These are phyloP conservation scores for Oligia fasciuncula DNA, from an alignment of 2,888 invertebrate species.

Conservation along the genomic window DNA sequence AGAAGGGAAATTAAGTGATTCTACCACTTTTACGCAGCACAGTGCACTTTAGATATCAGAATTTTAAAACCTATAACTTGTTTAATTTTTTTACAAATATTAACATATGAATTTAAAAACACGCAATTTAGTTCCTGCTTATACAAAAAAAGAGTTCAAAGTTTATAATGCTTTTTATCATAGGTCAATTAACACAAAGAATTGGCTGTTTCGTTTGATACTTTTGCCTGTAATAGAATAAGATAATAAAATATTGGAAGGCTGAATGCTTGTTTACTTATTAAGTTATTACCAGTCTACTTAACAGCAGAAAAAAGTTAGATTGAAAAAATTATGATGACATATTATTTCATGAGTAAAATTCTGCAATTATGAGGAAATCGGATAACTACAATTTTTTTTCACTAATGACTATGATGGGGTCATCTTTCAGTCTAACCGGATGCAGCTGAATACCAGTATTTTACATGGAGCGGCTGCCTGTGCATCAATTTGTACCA, in stretches of 20 bases:
- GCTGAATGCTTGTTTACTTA: not conserved
- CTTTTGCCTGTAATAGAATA: not conserved
- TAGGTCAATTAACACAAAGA: not conserved
- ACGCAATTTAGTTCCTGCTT: constrained; percentile 13
- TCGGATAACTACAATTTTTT: not conserved
- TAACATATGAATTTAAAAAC: not conserved
- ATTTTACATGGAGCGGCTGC: not conserved
- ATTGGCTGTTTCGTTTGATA: not conserved
- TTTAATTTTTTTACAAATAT: constrained; percentile 2
- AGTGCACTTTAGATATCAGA: constrained; percentile 2
- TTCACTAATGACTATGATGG: not conserved
- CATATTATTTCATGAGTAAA: not conserved
- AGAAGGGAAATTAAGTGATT: constrained; percentile 29
- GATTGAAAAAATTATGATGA: not conserved
- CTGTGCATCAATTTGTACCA: constrained; percentile 1
- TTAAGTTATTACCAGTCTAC: not conserved
- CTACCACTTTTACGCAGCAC: not conserved
- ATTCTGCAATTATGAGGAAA: not conserved
- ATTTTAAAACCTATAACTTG: constrained; percentile 9
- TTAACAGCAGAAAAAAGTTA: not conserved
- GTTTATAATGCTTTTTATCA: not conserved
- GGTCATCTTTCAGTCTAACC: not conserved
- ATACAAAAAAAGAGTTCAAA: not conserved
- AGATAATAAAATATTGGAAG: not conserved
- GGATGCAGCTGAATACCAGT: not conserved